Conservation (phyloP, 2,888 invertebrate genomes). For the Perizoma flavofasciatum region DNA sequence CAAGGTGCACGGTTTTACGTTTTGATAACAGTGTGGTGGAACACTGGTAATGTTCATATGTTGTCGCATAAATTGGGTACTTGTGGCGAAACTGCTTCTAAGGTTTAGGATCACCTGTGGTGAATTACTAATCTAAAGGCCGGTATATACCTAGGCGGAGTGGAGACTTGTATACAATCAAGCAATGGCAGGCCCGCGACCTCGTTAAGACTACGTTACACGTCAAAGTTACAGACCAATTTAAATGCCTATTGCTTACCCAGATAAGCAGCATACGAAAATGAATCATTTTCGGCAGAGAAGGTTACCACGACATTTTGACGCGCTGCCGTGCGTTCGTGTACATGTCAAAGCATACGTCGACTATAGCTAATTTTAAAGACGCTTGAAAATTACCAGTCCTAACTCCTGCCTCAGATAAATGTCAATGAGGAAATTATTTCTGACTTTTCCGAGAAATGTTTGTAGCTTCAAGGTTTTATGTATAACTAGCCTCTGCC, state of each 20-base stretch:
- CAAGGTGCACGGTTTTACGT: constrained; percentile 13
- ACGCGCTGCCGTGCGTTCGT: constrained; percentile 27
- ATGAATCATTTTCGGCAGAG: constrained; percentile 7
- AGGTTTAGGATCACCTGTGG: no score
- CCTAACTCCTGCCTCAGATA: constrained; percentile 13
- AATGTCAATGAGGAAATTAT: constrained; percentile 18
- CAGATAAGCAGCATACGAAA: not conserved
- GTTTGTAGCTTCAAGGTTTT: not conserved
- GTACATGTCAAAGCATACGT: constrained; percentile 30
- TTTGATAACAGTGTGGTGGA: constrained; percentile 24
- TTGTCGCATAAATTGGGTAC: not conserved
- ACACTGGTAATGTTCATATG: constrained; percentile 1
- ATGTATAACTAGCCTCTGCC: not conserved
- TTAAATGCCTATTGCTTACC: no score
- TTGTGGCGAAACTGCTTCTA: not conserved
- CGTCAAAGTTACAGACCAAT: no score
- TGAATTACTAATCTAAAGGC: no score
- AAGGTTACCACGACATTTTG: constrained; percentile 36
- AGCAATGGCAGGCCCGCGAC: no score
- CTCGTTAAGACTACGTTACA: no score
- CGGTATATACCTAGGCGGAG: no score
- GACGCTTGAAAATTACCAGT: constrained; percentile 26
- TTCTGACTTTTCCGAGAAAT: constrained; percentile 1
- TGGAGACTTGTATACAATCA: no score
- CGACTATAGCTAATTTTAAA: constrained; percentile 29